Base-by-base conservation (phyloP, 2,797 vertebrate genomes). In the Parauchenoglanis ngamensis region DNA sequence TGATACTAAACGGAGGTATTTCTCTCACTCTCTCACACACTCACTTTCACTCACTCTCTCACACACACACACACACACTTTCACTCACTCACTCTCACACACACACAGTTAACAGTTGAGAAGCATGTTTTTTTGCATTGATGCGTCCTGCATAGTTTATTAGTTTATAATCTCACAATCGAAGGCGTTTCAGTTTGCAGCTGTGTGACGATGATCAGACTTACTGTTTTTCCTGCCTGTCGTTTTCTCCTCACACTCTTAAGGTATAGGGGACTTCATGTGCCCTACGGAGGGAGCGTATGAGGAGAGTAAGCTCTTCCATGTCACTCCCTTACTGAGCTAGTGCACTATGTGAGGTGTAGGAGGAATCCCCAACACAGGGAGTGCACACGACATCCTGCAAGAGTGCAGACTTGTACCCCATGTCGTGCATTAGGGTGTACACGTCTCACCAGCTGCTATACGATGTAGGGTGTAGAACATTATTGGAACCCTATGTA, bases 91-190 rank as follows among this genome's bases (percentile, higher is more conserved):
- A 54, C 63, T 80, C 88, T 57, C 61, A 12, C 54, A 87, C 68
- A 88, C 89, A 89, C 57, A 90, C 86, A 90, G 81, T 90, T 92
- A 63, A 93, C 92, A 89, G 94, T 93, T 94, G 93, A 81, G 44
- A n/a, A 25, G 57, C 13, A 0, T 78, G 1, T 5, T 46, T 81
- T 93, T 94, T 95, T 94, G 94, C 94, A 94, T 94, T 94, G 92
- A 95, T 94, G 93, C 92, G 92, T 95, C 95, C 95, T 96, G 96
- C 96, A 96, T 96, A 96, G 95, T 94, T 95, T 91, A 93, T 94
- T 92, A 91, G 35, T 75, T 52, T 93, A 89, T 90, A 92, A 93
- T 89, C 90, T 92, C 91, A 95, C 91, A 94, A 95, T 95, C 94
- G 94, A 96, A 96, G 96, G 95, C 94, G 93, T 93, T 91, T 92